Evolutionary conservation across 2,888 invertebrate species (phyloP), one percentile per base, ranked within the genome.

Genomic region (Lysandra coridon): DNA sequence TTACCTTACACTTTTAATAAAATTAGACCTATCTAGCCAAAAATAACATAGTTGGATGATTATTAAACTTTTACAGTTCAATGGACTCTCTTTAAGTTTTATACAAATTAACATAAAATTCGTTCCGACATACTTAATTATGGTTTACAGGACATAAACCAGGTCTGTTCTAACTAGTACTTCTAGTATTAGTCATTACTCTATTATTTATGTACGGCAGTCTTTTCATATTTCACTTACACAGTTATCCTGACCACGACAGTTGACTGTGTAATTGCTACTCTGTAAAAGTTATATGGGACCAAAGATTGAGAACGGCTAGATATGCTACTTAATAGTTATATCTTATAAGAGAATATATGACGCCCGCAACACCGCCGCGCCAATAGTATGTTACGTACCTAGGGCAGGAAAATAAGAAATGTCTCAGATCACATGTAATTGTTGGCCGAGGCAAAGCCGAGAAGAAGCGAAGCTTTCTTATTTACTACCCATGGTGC

Each of bases 201-300:
- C 69, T 69, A 37, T 37, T 69, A 69, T 69, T 69, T 69, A 37
- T 37, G 69, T 69, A 37, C 17, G 33, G 33, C 33, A 69, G 33
- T 37, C 69, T 69, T 69, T 37, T 69, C 69, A 69, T 69, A 69
- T 37, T 69, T 69, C 69, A 69, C 69, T 69, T 69, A 69, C 33
- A 69, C 69, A 69, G 69, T 69, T 69, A 69, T 64, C 64, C 37
- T 14, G 33, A 5, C 64, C 33, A 12, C 33, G 69, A 69, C 33
- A 69, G 33, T 14, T 69, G 33, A 69, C 69, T 69, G 5, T 69
- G 33, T 69, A 69, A 69, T 69, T 69, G 33, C 69, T 69, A 69
- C 69, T 69, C 33, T 69, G 33, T 37, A 69, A 69, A 69, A 37
- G 33, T 69, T 69, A 33, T 69, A 69, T 33, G 69, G 33, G 33